phyloP scores from a whole-genome alignment of 2,888 invertebrate genomes.

The Acanthopleura granulata region DNA sequence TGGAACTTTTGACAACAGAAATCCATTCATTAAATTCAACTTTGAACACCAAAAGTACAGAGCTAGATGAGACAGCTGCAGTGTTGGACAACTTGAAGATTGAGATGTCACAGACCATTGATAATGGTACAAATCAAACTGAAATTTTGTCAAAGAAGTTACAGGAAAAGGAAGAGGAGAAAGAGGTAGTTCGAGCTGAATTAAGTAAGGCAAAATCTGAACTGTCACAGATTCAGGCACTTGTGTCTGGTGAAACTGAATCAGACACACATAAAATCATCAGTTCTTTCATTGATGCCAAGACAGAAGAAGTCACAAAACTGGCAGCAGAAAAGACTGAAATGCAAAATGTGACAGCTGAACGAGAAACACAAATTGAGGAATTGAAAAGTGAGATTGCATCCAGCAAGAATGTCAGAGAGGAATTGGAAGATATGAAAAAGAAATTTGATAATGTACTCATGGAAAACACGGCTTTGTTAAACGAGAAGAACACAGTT shows the following conservation, averaged over 20 bases:
- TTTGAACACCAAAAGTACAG: neutral
- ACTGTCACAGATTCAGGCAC: too few relatives aligned
- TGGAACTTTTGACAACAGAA: neutral
- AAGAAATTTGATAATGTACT: too few relatives aligned
- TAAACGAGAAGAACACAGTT: neutral
- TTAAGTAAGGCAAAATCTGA: too few relatives aligned
- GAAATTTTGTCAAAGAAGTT: too few relatives aligned
- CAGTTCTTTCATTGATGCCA: slow-evolving; percentile 5
- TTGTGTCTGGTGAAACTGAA: too few relatives aligned
- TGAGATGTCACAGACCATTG: too few relatives aligned
- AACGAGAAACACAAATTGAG: slow-evolving; percentile 26
- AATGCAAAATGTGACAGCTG: slow-evolving; percentile 28
- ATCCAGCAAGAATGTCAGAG: slow-evolving; percentile 14
- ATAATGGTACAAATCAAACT: too few relatives aligned
- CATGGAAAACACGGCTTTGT: too few relatives aligned
- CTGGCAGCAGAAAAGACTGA: slow-evolving; percentile 28
- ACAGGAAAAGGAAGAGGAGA: too few relatives aligned
- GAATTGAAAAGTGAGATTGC: slow-evolving; percentile 22
- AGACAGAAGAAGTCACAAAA: slow-evolving; percentile 25
- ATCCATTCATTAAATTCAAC: neutral
- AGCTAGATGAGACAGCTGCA: neutral
- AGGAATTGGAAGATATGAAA: slow-evolving; percentile 15
- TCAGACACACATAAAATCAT: too few relatives aligned
- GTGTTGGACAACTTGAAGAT: neutral
- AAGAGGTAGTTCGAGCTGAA: too few relatives aligned